phyloP scores from a whole-genome alignment of 2,113 vertebrate species.

The Gallinago undulata region DNA sequence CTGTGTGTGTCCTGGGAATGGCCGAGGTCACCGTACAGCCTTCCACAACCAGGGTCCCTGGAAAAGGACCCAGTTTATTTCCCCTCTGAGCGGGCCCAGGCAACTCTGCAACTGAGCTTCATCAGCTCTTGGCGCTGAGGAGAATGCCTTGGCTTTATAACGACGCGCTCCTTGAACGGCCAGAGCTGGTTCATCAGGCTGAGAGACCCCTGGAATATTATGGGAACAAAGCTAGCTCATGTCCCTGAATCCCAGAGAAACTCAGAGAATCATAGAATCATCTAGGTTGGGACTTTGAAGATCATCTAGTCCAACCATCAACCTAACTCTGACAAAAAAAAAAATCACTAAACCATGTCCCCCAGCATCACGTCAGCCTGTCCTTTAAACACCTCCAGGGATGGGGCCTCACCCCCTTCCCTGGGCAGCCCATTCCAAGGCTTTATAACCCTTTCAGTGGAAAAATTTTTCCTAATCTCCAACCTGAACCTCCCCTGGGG shows the following conservation, averaged over 20 bases:
- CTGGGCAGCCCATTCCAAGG: too few species aligned
- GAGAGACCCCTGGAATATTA: background rate
- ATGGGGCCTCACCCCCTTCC: too few species aligned
- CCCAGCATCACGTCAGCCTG: too few species aligned
- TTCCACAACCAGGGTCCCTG: background rate
- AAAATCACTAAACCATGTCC: too few species aligned
- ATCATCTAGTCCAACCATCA: too few species aligned
- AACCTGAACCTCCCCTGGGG: too few species aligned
- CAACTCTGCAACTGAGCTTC: background rate
- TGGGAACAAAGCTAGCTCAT: background rate
- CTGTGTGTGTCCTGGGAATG: background rate
- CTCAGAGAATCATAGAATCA: background rate
- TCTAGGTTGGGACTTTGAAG: too few species aligned
- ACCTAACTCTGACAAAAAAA: too few species aligned
- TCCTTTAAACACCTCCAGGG: too few species aligned
- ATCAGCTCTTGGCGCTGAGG: background rate
- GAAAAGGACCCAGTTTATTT: background rate
- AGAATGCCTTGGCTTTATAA: background rate
- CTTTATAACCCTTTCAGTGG: too few species aligned
- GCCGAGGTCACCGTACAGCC: background rate
- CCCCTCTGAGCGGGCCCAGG: background rate
- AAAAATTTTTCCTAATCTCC: too few species aligned
- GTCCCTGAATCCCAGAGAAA: background rate
- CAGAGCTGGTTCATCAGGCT: background rate
- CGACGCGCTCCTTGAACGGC: rapidly evolving